phyloP scores from a whole-genome alignment of 2,888 invertebrate genomes.

The Tolmerus cingulatus region DNA sequence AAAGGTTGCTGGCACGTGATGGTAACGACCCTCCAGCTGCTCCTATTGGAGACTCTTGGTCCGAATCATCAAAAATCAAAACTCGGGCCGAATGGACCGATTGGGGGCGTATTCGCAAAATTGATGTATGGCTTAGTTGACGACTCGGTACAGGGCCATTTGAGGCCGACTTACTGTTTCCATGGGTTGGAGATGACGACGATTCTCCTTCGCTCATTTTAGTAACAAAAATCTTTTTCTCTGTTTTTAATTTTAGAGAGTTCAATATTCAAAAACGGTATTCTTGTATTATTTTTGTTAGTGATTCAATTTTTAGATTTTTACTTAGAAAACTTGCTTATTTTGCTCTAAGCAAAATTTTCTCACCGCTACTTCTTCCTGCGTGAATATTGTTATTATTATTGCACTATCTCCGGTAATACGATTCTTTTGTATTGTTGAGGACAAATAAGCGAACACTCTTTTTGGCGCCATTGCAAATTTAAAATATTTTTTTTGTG shows the following conservation, averaged over 20 bases:
- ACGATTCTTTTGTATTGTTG: background rate
- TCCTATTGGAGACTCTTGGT: constrained; percentile 63
- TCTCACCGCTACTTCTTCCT: background rate
- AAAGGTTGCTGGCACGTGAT: background rate
- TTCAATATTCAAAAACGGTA: background rate
- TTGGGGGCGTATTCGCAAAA: constrained; percentile 62
- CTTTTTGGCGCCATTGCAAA: background rate
- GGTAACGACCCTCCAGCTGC: background rate
- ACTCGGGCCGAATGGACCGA: constrained; percentile 78
- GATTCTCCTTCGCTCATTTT: constrained; percentile 44
- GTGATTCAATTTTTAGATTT: background rate
- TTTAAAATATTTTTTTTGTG: background rate
- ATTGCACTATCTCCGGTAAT: background rate
- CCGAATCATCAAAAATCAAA: constrained; percentile 78
- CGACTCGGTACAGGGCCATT: constrained; percentile 31
- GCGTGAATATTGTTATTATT: background rate
- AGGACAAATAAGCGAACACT: background rate
- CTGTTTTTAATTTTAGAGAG: background rate
- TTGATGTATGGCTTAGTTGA: background rate
- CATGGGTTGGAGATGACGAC: background rate
- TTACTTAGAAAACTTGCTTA: background rate
- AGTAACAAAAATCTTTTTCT: background rate
- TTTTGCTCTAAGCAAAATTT: background rate
- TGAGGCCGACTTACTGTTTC: constrained; percentile 32
- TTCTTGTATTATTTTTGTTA: background rate